Evolutionary conservation across 2,797 vertebrate species (phyloP), one percentile per base, ranked within the genome.

Genomic region (Knipowitschia caucasica): DNA sequence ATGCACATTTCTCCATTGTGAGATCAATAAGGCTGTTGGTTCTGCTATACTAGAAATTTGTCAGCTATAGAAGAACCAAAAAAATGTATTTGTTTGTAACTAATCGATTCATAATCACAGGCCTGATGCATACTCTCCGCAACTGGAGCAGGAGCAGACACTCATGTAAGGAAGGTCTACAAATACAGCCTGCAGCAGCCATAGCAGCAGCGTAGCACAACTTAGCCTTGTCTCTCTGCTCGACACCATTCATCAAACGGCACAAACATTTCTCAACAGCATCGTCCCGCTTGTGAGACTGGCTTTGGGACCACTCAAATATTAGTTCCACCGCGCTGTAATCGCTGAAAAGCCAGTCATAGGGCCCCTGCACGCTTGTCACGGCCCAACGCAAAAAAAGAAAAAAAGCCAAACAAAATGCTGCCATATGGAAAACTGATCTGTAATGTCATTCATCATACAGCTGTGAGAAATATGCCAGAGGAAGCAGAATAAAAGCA

Each of bases 351-450:
- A 65, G 62, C 56, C 73, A 51, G 54, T 69, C 52, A 55, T 42
- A 34, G 60, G 35, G 54, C 50, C 57, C 27, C 35, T 49, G 47
- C 43, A 67, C 47, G 64, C 67, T 65, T 67, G 67, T 68, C 69
- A 69, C 56, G 66, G 75, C 49, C 43, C 43, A 33, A 29, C 9
- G n/a, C 11, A 67, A 52, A 73, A 50, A 64, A 54, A 24, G 15
- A 24, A 59, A 75, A 51, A 64, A 56, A 50, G 59, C n/a, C 55
- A 57, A 75, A 76, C 58, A 73, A 65, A 73, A 69, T 45, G 60
- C 67, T 61, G 49, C 59, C 75, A 79, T 67, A 73, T 81, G 81
- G 75, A 69, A 72, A 81, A 67, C 35, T 29, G 53, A 70, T 78
- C 69, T 69, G 62, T 71, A 63, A 75, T 36, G 56, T 65, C 51